Evolutionary conservation across 2,113 vertebrate genomes (phyloP).

Genomic region (Poeciliopsis occidentalis): DNA sequence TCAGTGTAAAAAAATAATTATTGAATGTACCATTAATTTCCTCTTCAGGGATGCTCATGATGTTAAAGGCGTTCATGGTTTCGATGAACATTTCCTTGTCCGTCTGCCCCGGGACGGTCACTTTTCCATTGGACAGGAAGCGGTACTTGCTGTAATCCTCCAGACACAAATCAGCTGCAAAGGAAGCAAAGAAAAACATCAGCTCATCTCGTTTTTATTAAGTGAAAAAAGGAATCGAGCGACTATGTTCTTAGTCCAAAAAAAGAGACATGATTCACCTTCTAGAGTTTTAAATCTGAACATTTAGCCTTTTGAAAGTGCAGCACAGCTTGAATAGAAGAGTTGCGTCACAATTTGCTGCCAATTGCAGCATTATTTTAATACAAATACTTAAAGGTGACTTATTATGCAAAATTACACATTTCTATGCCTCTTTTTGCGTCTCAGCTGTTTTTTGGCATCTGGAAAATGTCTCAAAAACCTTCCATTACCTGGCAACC

Average conservation of each 20-base stretch:
- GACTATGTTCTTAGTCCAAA: not conserved
- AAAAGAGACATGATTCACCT: not conserved
- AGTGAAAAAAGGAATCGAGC: no score
- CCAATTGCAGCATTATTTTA: no score
- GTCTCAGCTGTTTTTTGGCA: no score
- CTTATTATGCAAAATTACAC: no score
- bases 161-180: conserved; percentile 79
- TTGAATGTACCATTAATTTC: conserved; percentile 46
- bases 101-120: conserved; percentile 94
- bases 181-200: not conserved
- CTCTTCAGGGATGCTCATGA: conserved; percentile 93
- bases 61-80: conserved; percentile 94
- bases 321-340: no score
- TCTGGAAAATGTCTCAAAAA: no score
- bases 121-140: conserved; percentile 93
- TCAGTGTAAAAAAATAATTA: no score
- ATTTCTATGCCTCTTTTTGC: no score
- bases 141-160: conserved; percentile 92
- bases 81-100: conserved; percentile 95
- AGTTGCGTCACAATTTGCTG: no score
- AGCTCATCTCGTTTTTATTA: not conserved
- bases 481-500: no score
- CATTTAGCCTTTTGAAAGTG: no score
- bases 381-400: no score
- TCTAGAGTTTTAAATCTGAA: not conserved